These are phyloP conservation scores for Diarsia dahlii DNA, from an alignment of 2,888 invertebrate species.

Conservation along the genomic window DNA sequence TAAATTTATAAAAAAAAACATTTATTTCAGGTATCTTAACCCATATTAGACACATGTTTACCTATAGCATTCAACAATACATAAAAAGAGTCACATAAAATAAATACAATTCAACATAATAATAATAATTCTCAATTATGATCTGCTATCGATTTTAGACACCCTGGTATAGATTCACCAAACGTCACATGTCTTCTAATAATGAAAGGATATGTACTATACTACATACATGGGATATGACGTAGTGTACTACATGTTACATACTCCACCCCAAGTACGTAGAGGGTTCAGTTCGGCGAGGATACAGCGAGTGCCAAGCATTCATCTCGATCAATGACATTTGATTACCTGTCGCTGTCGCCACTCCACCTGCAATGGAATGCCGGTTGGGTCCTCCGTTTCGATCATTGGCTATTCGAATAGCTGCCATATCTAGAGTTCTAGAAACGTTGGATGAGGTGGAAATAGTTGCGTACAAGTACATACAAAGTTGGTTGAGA, in stretches of 20 bases:
- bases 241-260: constrained; percentile 17
- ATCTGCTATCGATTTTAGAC: too few relatives aligned
- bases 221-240: too few relatives aligned
- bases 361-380: constrained; percentile 43
- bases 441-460: constrained; percentile 14
- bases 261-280: constrained; percentile 9
- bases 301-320: constrained; percentile 45
- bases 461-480: constrained; percentile 26
- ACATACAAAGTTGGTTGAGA: constrained; percentile 1
- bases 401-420: constrained; percentile 35
- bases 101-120: too few relatives aligned
- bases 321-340: constrained; percentile 60
- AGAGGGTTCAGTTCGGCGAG: constrained; percentile 17
- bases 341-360: constrained; percentile 47
- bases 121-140: too few relatives aligned
- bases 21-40: too few relatives aligned
- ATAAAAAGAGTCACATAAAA: too few relatives aligned
- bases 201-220: constrained; percentile 5
- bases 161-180: constrained; percentile 1
- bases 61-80: too few relatives aligned
- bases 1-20: too few relatives aligned
- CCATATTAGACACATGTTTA: too few relatives aligned
- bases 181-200: not conserved
- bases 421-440: constrained; percentile 12
- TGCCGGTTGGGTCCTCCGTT: constrained; percentile 44